Base-by-base conservation (phyloP, 2,113 vertebrate species). In the Silurus asotus region DNA sequence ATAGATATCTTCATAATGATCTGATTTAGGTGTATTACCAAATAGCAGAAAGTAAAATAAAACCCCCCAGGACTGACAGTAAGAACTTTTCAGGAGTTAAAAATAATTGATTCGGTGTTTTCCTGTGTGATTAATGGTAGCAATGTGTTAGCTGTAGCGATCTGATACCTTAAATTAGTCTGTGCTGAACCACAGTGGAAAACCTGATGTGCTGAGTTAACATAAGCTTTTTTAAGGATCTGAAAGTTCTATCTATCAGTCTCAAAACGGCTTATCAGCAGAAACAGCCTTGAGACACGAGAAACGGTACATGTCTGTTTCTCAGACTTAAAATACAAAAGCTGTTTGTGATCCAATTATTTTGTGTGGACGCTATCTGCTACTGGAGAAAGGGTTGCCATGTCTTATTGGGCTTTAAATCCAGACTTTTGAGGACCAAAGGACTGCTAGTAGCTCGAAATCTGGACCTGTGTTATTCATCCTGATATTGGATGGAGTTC, bases 201-300 rank as follows among this genome's bases (percentile, higher is more conserved):
- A 79, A 14, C 3, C 20, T 86, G 72, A 90, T 86, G 82, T 82
- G 90, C 90, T 92, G 88, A 92, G 58, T 37, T 20, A 10, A 28
- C n/a, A 90, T 20, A 53, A 51, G n/a, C 55, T 19, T 15, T 86
- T 87, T 87, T 88, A 70, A 53, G 91, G 91, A 93, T 87, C 87
- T 93, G 91, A 93, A 94, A 93, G 75, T 85, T 7, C 79, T 51
- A 15, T 48, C 2, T 62, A 10, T 23, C 3, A 11, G 20, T 23
- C 53, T 14, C n/a, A 5, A 58, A 74, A 61, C 25, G 45, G 53
- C n/a, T 28, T 72, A 56, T 74, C 19, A 74, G 69, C 69, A 74
- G 13, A 56, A 48, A 13, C 13, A 37, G 53, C 55, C 9, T 25
- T 19, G 8, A 37, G 53, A 23, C 13, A 62, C 45, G 45, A 65